A percentile compares a stretch with the other conserved stretches of the same genome.
These are phyloP conservation scores for Parapristionchus giblindavisi DNA, from an alignment of 2,888 invertebrate genomes.

Conservation along the genomic window DNA sequence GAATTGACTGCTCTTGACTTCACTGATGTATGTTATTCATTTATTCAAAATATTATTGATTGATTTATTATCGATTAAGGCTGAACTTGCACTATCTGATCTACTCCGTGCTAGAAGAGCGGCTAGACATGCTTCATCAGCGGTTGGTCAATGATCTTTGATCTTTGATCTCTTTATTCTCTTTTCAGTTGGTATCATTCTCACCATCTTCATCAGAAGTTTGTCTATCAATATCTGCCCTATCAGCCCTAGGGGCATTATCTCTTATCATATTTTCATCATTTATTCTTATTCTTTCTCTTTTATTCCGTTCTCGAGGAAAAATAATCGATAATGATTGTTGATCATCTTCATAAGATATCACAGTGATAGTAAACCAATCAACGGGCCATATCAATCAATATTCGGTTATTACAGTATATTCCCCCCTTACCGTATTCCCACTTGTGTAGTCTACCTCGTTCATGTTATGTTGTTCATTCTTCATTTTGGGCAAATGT, in stretches of 20 bases:
- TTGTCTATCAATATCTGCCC: conserved; percentile 21
- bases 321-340: conserved; percentile 23
- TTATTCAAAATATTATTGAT: neutral
- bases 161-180: too few species aligned
- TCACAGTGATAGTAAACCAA: neutral
- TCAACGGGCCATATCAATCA: neutral
- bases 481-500: too few species aligned
- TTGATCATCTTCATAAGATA: too few species aligned
- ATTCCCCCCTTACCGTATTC: too few species aligned
- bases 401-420: neutral
- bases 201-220: conserved; percentile 5
- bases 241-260: conserved; percentile 19
- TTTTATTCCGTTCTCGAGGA: conserved; percentile 22
- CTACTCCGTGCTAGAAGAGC: conserved; percentile 10
- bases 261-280: conserved; percentile 27
- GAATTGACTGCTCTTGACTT: conserved; percentile 36
- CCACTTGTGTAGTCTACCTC: too few species aligned
- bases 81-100: conserved; percentile 25
- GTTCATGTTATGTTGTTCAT: too few species aligned
- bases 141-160: neutral
- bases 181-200: conserved; percentile 8
- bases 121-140: neutral
- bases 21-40: conserved; percentile 22
- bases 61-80: neutral
- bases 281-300: conserved; percentile 23